These are phyloP conservation scores for Oopsacas minuta DNA, from an alignment of 37 sponge, comb jelly and placozoan genomes.

Conservation along the genomic window DNA sequence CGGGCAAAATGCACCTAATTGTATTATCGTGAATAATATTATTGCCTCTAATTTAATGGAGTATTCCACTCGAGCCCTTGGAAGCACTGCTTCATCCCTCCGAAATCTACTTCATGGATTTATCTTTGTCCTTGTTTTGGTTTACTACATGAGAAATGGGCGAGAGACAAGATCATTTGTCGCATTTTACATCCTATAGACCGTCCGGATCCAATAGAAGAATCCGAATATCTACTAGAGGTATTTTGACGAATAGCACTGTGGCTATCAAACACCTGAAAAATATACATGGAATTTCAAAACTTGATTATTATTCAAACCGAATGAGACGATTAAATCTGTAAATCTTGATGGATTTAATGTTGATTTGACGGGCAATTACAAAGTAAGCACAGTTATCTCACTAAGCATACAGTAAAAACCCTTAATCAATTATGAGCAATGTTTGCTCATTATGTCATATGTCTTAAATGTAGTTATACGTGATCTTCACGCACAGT, in stretches of 20 bases:
- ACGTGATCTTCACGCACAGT: conserved; percentile 1
- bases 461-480: background rate
- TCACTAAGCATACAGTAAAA: background rate
- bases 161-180: background rate
- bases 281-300: background rate
- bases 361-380: background rate
- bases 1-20: too few relatives aligned
- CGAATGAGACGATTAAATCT: background rate
- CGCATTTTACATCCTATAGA: background rate
- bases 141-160: background rate
- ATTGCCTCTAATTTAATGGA: too few relatives aligned
- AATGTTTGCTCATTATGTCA: background rate
- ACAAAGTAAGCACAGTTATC: background rate
- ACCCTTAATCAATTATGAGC: background rate
- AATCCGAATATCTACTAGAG: background rate
- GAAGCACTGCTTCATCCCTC: background rate
- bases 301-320: background rate
- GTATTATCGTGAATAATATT: too few relatives aligned
- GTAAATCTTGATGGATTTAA: background rate
- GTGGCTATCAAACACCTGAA: background rate
- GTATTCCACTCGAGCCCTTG: background rate
- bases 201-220: background rate
- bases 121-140: background rate
- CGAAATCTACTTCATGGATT: background rate
- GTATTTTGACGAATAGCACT: background rate